A percentile compares a stretch with the other conserved stretches of the same genome.
Conservation (phyloP, 2,888 invertebrate species). For the Drosophila putrida region DNA sequence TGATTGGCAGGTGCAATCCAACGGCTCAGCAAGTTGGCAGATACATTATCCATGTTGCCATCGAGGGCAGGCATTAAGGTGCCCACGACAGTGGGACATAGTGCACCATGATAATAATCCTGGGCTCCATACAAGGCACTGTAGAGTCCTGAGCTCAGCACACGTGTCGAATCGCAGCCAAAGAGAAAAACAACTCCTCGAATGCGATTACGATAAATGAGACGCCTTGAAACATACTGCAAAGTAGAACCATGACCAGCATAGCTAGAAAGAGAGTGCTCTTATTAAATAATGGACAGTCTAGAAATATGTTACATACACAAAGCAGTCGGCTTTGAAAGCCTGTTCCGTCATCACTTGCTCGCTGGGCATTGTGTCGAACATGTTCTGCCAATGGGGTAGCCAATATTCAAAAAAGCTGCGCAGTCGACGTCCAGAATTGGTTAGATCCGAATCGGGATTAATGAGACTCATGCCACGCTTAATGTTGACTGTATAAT, state of each 20-base stretch:
- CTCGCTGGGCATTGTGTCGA: slow-evolving; percentile 86
- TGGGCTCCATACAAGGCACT: slow-evolving; percentile 86
- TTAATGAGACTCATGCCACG: slow-evolving; percentile 81
- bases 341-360: slow-evolving; percentile 86
- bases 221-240: slow-evolving; percentile 87
- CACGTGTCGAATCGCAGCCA: slow-evolving; percentile 88
- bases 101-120: slow-evolving; percentile 85
- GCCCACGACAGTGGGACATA: slow-evolving; percentile 86
- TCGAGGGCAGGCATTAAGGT: slow-evolving; percentile 87
- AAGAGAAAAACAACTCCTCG: slow-evolving; percentile 88
- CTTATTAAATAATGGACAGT: not conserved
- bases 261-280: slow-evolving; percentile 86
- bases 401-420: slow-evolving; percentile 86
- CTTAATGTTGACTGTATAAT: slow-evolving; percentile 71
- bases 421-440: slow-evolving; percentile 86
- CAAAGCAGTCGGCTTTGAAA: slow-evolving; percentile 87
- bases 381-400: slow-evolving; percentile 85
- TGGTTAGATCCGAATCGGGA: slow-evolving; percentile 85
- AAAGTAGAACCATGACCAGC: slow-evolving; percentile 90
- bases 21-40: slow-evolving; percentile 86
- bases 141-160: slow-evolving; percentile 85
- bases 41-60: slow-evolving; percentile 86
- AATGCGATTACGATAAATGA: slow-evolving; percentile 87
- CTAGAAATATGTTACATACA: slow-evolving; percentile 85
- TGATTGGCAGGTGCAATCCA: slow-evolving; percentile 85